Percentiles rank a stretch among this genome's conserved stretches.
These are phyloP conservation scores for Cyanoliseus patagonus DNA, from an alignment of 2,113 vertebrate species.

Conservation along the genomic window DNA sequence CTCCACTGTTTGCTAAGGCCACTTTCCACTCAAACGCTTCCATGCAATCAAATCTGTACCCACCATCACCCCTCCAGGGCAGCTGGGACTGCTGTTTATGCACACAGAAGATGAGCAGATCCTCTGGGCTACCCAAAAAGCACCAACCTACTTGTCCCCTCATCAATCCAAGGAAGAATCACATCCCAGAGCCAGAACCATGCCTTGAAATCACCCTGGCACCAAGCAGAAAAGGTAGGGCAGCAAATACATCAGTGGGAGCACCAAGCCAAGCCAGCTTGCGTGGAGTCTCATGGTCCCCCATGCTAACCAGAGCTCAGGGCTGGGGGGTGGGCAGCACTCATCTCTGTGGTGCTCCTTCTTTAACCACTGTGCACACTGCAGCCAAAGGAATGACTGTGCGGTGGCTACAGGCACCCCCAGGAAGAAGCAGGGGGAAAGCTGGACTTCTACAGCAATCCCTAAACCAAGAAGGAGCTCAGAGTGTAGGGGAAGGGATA, in stretches of 20 bases:
- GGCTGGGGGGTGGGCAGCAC: not conserved
- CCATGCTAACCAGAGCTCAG: not conserved
- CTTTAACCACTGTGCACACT: not conserved
- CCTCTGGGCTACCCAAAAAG: not conserved
- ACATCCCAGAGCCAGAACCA: not conserved
- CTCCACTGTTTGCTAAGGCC: not conserved
- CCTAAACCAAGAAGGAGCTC: not conserved
- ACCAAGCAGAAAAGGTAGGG: not conserved
- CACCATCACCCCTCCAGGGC: not conserved
- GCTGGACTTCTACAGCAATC: not conserved
- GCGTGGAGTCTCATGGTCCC: rapidly evolving
- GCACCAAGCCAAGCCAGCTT: rapidly evolving
- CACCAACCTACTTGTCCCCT: not conserved
- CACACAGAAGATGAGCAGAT: not conserved
- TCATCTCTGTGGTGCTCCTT: not conserved
- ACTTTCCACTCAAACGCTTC: not conserved
- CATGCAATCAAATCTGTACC: rapidly evolving
- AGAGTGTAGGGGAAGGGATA: not conserved
- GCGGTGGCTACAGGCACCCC: not conserved
- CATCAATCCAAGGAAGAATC: not conserved
- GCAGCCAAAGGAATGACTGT: not conserved
- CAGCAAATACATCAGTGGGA: not conserved
- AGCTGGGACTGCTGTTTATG: rapidly evolving
- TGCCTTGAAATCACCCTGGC: not conserved
- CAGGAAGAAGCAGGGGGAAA: not conserved